A percentile compares a stretch with the other conserved stretches of the same genome.
Evolutionary conservation across 1,140 invertebrate species (phyloP).

Genomic region (Drosophila nigromelanica): DNA sequence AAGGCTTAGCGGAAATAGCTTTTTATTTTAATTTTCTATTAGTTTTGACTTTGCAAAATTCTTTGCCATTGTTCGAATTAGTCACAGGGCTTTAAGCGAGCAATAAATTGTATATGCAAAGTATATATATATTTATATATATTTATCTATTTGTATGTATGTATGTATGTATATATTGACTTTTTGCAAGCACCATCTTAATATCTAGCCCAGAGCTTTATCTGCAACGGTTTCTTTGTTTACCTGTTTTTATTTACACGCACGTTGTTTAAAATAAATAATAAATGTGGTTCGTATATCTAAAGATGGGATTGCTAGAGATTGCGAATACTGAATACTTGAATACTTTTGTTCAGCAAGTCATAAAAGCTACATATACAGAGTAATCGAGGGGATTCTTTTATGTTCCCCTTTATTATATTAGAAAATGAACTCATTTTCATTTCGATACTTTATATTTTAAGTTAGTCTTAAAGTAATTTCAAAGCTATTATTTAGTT

Average conservation of each 20-base stretch:
- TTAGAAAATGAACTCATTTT: no score
- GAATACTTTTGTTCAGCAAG: not conserved
- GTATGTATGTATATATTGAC: conserved; percentile 19
- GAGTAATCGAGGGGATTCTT: no score
- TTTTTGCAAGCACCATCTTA: conserved; percentile 9
- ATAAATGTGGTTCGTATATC: conserved; percentile 16
- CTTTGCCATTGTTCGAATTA: conserved; percentile 3
- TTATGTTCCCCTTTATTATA: no score
- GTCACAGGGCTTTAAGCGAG: not conserved
- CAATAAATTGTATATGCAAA: not conserved
- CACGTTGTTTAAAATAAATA: conserved; percentile 42
- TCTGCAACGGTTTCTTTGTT: conserved; percentile 28
- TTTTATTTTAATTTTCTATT: not conserved
- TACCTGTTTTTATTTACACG: conserved; percentile 37
- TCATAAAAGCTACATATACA: not conserved
- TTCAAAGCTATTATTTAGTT: no score
- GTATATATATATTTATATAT: not conserved
- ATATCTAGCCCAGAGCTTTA: conserved; percentile 27
- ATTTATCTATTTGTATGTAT: not conserved
- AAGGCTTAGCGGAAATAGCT: not conserved
- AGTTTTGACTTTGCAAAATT: not conserved
- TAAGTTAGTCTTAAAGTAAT: no score
- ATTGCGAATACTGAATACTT: not conserved
- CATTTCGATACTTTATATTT: no score
- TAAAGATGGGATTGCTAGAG: not conserved